Evolutionary conservation across 2,888 invertebrate species (phyloP), one percentile per base, ranked within the genome.

Genomic region (Dimorphilus gyrociliatus): DNA sequence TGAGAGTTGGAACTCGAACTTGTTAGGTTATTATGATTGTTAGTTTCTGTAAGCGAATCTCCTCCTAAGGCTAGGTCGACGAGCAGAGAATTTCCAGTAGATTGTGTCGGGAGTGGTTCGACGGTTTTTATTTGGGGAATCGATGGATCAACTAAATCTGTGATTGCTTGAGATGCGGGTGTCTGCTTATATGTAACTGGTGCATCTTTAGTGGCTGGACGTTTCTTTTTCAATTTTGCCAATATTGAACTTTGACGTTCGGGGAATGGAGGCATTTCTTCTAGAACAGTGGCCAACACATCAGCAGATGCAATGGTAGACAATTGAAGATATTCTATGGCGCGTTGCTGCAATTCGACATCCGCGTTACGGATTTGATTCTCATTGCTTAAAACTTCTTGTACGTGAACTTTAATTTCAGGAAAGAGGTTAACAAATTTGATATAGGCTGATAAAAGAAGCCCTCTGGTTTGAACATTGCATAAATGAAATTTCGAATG

Each of bases 201-300:
- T n/a, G n/a, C n/a, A n/a, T n/a, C n/a, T n/a, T n/a, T n/a, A n/a
- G n/a, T n/a, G n/a, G n/a, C 39, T 5, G 41, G 42, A n/a, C 34
- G 90, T 67, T 92, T 92, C 69, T 94, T 94, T 67, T 97, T 94
- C 51, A 99, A 68, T 42, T 94, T 92, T 30, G 90, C 86, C 45
- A 99, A 68, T 51, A 97, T 90, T 10, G 90, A 90, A 37, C 90
- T 92, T 66, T 92, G 92, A 44, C 94, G 72, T 66, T 97, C 97
- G 3, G 97, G 90, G 68, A 94, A 97, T 30, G 94, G 92, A 39
- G 97, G 97, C 97, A 97, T 97, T 69, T 97, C 97, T 70, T 97
- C 97, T 45, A 97, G 68, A 29, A 94, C 92, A 30, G 92, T 94
- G 16, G 92, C 92, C 58, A 97, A 68, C 35, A 97, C 92, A 71